Evolutionary conservation across 2,113 vertebrate species (phyloP), one percentile per base, ranked within the genome.

Genomic region (Blennius ocellaris): DNA sequence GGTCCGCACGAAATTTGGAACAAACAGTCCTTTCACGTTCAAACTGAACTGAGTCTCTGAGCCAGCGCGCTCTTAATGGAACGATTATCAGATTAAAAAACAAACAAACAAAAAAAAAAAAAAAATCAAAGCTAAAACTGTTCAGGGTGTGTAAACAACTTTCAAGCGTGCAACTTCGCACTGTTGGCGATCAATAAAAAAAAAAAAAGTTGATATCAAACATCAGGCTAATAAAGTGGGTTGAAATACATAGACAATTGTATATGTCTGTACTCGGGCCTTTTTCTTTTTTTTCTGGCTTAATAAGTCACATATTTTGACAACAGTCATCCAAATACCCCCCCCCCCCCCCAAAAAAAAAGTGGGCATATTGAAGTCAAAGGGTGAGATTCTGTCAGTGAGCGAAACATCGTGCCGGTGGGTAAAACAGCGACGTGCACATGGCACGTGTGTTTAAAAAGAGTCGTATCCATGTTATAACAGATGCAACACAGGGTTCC

Each of bases 401-500:
- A n/a, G 45, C 8, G 43, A 52, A 53, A 52, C 30, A 21, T 16
- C 55, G 16, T 58, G 47, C 14, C 4, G 54, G 17, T 21, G 45
- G 52, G 16, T 38, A 21, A 12, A 37, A n/a, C 37, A 58, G 30
- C 11, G n/a, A 43, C 16, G 6, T 37, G 16, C 40, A 67, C 40
- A 67, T 40, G 15, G 21, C 47, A 45, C 12, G 7, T 7, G 43
- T 66, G 39, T 67, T 74, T 75, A 64, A 59, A 59, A 40, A 64
- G 2, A 67, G 64, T 43, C 36, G 8, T 41, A 63, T 37, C 49
- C 49, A 21, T 54, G 53, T 8, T 73, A 30, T 54, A 43, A 50
- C 45, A 10, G 21, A 75, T 52, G 41, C 15, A 1, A 59, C 58
- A 63, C 51, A 47, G 49, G 53, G 44, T 69, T 81, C 43, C 68